phyloP scores from a whole-genome alignment of 2,888 invertebrate genomes.

The Patella ulyssiponensis region DNA sequence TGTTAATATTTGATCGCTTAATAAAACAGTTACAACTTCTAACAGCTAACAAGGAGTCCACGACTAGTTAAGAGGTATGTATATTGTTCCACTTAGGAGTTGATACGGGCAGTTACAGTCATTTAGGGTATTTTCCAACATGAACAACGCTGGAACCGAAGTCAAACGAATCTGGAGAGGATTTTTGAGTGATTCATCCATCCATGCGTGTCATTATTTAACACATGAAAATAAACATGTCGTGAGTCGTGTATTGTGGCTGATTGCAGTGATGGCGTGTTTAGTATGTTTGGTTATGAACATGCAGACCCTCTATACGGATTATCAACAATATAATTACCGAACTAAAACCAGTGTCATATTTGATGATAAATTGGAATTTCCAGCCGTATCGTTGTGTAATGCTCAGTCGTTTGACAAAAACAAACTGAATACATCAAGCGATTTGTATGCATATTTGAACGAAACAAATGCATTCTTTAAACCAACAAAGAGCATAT shows the following conservation, averaged over 20 bases:
- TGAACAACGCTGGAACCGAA: too few relatives aligned
- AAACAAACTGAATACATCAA: not conserved
- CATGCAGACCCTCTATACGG: not conserved
- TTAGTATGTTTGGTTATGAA: not conserved
- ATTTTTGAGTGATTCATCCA: not conserved
- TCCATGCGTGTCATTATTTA: not conserved
- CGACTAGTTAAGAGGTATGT: too few relatives aligned
- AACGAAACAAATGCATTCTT: not conserved
- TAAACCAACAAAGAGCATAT: not conserved
- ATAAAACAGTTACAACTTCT: too few relatives aligned
- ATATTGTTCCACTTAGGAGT: too few relatives aligned
- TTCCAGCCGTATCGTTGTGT: not conserved
- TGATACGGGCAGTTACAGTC: too few relatives aligned
- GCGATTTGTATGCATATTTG: not conserved
- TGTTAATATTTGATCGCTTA: too few relatives aligned
- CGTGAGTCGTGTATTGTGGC: not conserved
- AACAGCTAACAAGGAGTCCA: too few relatives aligned
- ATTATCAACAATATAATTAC: not conserved
- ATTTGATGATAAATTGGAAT: not conserved
- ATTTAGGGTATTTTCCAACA: too few relatives aligned
- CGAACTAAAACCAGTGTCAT: not conserved
- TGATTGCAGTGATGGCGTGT: not conserved
- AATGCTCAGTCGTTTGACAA: not conserved
- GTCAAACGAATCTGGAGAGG: not conserved
- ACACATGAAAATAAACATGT: not conserved